A percentile compares a stretch with the other conserved stretches of the same genome.
phyloP scores from a whole-genome alignment of 2,888 invertebrate genomes.

The Agrenia bidenticulata region DNA sequence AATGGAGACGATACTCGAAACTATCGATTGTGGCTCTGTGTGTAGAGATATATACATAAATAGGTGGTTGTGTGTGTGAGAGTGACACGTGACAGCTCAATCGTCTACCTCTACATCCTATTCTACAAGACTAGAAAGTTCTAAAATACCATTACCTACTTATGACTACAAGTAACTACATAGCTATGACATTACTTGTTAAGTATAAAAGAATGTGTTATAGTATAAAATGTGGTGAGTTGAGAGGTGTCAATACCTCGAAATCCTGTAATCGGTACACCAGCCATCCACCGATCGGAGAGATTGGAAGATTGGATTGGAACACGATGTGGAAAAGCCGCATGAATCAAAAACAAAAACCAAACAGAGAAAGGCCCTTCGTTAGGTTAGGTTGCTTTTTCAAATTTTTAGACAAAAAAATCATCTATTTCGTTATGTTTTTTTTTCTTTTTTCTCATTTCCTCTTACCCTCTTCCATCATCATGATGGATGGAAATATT shows the following conservation, averaged over 20 bases:
- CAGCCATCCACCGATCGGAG: constrained; percentile 35
- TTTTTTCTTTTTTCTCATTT: too few species aligned
- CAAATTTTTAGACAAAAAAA: neutral
- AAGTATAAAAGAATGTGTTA: constrained; percentile 10
- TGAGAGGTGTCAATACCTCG: constrained; percentile 52
- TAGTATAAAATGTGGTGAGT: constrained; percentile 26
- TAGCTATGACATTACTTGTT: neutral
- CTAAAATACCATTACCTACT: neutral
- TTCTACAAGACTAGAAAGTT: neutral
- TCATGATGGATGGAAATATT: too few species aligned
- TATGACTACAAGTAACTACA: neutral
- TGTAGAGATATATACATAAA: too few species aligned
- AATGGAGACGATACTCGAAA: too few species aligned
- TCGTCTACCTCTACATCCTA: neutral
- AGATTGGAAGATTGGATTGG: constrained; percentile 2
- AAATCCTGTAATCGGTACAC: constrained; percentile 51
- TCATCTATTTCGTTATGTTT: too few species aligned
- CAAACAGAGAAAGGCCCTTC: constrained; percentile 43
- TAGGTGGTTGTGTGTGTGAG: too few species aligned
- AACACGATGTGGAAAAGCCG: constrained; percentile 39
- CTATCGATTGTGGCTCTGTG: too few species aligned
- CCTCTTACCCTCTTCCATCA: neutral
- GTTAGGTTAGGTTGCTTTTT: constrained; percentile 22
- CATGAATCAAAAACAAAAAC: constrained; percentile 43
- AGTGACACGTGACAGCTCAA: too few species aligned